Base-by-base conservation (phyloP, 2,888 invertebrate species). In the Cryptus viduatorius region DNA sequence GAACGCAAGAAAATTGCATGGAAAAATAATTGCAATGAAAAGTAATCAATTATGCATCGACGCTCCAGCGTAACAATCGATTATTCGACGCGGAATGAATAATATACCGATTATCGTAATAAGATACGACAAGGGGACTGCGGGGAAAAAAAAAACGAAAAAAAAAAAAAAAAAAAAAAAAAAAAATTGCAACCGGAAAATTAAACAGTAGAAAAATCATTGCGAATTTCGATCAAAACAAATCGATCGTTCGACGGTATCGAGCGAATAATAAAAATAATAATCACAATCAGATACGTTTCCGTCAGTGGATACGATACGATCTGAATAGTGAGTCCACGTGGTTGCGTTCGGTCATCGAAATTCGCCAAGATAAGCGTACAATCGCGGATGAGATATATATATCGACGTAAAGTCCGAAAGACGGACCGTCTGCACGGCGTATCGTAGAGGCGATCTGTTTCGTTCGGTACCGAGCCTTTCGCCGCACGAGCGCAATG, bases 401-500 rank as follows among this genome's bases (percentile, higher is more conserved):
- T 44, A 12, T 48, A 72, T 48, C 5, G 42, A 3, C 42, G 31
- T 4, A 1, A 8, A 37, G 37, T 37, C 4, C 3, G 53, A 8
- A 37, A 37, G 37, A 37, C 42, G 14, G 16, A 19, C 8, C 16
- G 29, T 50, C 56, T n/a, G 67, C 37, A 3, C 12, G 31, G 59
- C 7, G 1, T 37, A 19, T 12, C 53, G 68, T 19, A 24, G 50
- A 42, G 31, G 19, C 79, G 44, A 65, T 77, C 59, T 56, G 10
- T 73, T 69, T 64, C 67, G 75, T 64, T 77, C 48, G 77, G 72
- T 24, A 64, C 50, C 16, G 14, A 77, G 73, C 73, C 69, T 73
- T 81, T 81, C 81, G 71, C 75, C 56, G 37, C 56, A 64, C 37
- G 65, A 42, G 59, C 31, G 50, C 14, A 65, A 82, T 67, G 75